Conservation (phyloP, 2,113 vertebrate species). For the Mystacornis crossleyi region DNA sequence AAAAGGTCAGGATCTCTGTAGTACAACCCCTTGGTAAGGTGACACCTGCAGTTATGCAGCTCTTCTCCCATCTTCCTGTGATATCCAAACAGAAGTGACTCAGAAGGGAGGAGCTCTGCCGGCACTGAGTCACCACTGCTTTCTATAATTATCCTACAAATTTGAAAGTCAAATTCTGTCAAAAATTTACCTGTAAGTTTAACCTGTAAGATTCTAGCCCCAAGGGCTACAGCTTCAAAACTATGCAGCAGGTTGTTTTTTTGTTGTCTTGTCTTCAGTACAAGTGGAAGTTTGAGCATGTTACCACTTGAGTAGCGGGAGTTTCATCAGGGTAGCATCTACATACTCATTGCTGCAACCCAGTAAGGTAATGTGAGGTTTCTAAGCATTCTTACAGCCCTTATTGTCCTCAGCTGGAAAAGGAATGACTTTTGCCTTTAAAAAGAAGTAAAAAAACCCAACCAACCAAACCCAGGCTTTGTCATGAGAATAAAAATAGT, state of each 20-base stretch:
- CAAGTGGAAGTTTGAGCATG: neutral
- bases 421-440: constrained; percentile 13
- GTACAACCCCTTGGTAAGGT: neutral
- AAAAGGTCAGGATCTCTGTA: neutral
- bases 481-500: constrained; percentile 33
- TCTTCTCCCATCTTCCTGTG: neutral
- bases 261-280: neutral
- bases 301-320: neutral
- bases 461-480: neutral
- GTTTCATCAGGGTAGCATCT: neutral
- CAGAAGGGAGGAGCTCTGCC: constrained; percentile 11
- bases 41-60: neutral
- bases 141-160: neutral
- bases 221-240: neutral
- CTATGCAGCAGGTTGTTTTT: neutral
- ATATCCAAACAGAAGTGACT: neutral
- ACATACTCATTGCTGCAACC: neutral
- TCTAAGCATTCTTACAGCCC: neutral
- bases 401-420: neutral
- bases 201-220: neutral
- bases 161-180: constrained; percentile 5
- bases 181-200: neutral
- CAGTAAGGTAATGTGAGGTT: neutral
- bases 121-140: neutral
- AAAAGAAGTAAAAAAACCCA: neutral